Percentiles rank a stretch among this genome's conserved stretches.
Evolutionary conservation across 2,113 vertebrate genomes (phyloP).

Genomic region (Pelmatolapia mariae): DNA sequence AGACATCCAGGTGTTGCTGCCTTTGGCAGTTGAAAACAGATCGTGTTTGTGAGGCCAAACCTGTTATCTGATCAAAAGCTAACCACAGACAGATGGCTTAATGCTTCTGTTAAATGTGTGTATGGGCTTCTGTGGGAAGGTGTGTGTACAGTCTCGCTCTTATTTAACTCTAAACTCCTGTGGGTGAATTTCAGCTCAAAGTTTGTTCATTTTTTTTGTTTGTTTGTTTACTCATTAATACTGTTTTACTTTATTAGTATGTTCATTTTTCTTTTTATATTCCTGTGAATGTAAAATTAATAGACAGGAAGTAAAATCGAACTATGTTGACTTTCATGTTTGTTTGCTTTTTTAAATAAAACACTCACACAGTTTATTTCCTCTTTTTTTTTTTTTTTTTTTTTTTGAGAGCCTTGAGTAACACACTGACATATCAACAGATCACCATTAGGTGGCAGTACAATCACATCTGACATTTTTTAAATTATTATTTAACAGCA

Average conservation of each 20-base stretch:
- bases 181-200: not conserved
- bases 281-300: not conserved
- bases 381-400: conserved; percentile 41
- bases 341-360: conserved; percentile 72
- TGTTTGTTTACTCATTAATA: not conserved
- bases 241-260: not conserved
- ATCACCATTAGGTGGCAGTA: conserved; percentile 79
- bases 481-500: conserved; percentile 75
- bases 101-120: not conserved
- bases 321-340: conserved; percentile 59
- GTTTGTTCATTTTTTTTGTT: not conserved
- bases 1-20: conserved; percentile 43
- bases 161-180: not conserved
- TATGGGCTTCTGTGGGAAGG: not conserved
- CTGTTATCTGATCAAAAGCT: conserved; percentile 56
- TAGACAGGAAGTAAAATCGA: not conserved
- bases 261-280: not conserved
- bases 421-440: conserved; percentile 78
- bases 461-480: conserved; percentile 76
- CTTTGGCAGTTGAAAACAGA: conserved; percentile 54
- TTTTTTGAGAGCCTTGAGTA: conserved; percentile 62
- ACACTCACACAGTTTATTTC: conserved; percentile 64
- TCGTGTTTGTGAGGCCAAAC: conserved; percentile 26
- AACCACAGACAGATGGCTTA: conserved; percentile 64
- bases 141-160: not conserved